Evolutionary conservation across 2,797 vertebrate species (phyloP), one percentile per base, ranked within the genome.

Genomic region (Neopelma chrysocephalum): DNA sequence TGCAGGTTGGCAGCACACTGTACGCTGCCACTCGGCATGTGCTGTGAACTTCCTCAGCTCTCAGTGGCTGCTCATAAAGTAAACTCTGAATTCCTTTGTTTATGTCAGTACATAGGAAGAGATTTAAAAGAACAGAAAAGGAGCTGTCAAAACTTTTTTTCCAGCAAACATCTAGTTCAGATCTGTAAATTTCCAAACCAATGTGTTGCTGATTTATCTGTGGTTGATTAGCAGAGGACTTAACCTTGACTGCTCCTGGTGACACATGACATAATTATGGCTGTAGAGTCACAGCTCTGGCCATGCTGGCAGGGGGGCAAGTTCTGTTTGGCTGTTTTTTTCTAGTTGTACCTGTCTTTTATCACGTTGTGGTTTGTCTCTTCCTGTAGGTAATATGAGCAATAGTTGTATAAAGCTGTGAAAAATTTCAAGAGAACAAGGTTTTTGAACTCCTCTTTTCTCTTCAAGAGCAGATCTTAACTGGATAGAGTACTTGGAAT

Each of bases 71-170:
- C 53, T 95, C 26, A 5, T 65, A 62, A 79, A 89, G 87, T 69
- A 76, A 94, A 77, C 66, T 89, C 56, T n/a, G 61, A 90, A 83
- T 70, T 77, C 40, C n/a, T 89, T 92, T 94, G 73, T 91, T 90
- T 79, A 50, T 88, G 77, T 27, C 82, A 76, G 31, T 50, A 31
- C 60, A 31, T 58, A 45, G 38, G 65, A 73, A 38, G 68, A 91
- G 61, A 51, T 48, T 87, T 68, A 51, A 92, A 87, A 90, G 66
- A 71, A 71, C 53, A 91, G 82, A 65, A 57, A 58, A 80, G 83
- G 83, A 90, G 51, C 57, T 96, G 71, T 91, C 93, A 94, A 12
- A 88, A 45, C 40, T 83, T 90, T 19, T 71, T 87, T 93, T 58
- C 69, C 36, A 58, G 51, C 27, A 57, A 61, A 79, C 42, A 36